These are phyloP conservation scores for Amblyopsis hoosieri DNA, from an alignment of 2,797 vertebrate genomes.

Conservation along the genomic window DNA sequence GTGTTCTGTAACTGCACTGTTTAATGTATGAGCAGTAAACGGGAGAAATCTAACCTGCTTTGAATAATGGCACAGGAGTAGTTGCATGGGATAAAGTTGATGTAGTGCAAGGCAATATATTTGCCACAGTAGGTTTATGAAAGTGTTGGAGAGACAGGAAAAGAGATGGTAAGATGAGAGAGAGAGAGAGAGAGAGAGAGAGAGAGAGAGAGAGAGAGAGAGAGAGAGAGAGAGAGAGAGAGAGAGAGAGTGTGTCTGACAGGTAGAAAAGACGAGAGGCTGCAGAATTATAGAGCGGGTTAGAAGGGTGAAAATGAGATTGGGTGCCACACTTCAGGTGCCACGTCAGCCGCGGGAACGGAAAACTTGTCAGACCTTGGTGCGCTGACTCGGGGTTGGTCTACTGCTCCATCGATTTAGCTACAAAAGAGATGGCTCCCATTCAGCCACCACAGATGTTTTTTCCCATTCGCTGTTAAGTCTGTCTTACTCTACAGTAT, in stretches of 20 bases:
- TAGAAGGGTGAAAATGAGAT: constrained; percentile 52
- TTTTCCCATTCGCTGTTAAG: neutral
- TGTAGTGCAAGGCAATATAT: too few species aligned
- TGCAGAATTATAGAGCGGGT: constrained; percentile 42
- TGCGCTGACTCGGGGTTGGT: constrained; percentile 43
- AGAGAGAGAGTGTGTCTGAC: constrained; percentile 11
- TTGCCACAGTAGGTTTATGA: too few species aligned
- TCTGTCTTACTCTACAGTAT: neutral
- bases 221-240: constrained; percentile 22
- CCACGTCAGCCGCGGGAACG: constrained; percentile 50
- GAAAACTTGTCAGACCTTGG: constrained; percentile 43
- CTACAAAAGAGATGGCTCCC: constrained; percentile 35
- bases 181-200: constrained; percentile 20
- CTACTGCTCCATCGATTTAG: constrained; percentile 50
- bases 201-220: constrained; percentile 19
- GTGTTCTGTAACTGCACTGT: constrained; percentile 24
- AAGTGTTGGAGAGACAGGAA: neutral
- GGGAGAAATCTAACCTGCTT: constrained; percentile 17
- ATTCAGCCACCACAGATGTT: constrained; percentile 25
- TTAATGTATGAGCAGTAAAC: too few species aligned
- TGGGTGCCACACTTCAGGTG: constrained; percentile 50
- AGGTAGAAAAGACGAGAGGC: constrained; percentile 28
- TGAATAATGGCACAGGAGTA: constrained; percentile 27
- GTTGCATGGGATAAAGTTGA: too few species aligned
- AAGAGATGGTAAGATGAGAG: constrained; percentile 11